phyloP scores from a whole-genome alignment of 2,113 vertebrate species.

The Ictalurus furcatus region DNA sequence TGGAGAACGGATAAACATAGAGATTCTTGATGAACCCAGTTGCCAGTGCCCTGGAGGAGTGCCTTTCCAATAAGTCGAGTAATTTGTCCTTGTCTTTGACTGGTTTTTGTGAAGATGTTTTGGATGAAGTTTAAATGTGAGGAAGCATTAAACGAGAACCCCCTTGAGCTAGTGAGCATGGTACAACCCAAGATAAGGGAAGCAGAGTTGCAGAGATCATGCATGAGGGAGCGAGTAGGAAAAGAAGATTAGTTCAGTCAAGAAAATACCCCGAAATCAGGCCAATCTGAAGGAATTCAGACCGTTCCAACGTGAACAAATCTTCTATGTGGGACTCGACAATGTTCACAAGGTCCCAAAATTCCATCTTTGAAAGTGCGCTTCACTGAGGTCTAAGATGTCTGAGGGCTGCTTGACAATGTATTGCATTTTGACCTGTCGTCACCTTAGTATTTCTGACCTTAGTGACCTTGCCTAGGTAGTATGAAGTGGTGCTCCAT shows the following conservation, averaged over 20 bases:
- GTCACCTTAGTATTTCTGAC: neutral
- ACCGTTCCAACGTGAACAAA: neutral
- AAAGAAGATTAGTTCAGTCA: neutral
- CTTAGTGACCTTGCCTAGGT: neutral
- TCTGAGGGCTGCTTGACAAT: neutral
- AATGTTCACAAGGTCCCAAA: neutral
- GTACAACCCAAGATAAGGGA: neutral
- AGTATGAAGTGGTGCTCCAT: neutral
- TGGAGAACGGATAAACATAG: constrained; percentile 1
- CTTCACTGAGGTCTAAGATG: neutral
- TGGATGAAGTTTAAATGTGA: constrained; percentile 8
- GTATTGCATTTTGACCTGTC: neutral
- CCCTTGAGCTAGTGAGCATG: neutral
- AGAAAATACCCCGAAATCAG: neutral
- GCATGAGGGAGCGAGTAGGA: neutral
- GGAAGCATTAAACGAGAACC: neutral
- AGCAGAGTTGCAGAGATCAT: neutral
- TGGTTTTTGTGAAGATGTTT: neutral
- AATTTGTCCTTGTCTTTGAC: neutral
- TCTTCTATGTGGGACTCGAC: neutral
- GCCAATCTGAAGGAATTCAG: neutral
- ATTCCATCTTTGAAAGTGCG: neutral
- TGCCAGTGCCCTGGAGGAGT: neutral
- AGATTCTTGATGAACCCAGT: neutral
- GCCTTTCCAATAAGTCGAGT: neutral